Conservation (phyloP, 2,113 vertebrate genomes). For the Vulpes vulpes region DNA sequence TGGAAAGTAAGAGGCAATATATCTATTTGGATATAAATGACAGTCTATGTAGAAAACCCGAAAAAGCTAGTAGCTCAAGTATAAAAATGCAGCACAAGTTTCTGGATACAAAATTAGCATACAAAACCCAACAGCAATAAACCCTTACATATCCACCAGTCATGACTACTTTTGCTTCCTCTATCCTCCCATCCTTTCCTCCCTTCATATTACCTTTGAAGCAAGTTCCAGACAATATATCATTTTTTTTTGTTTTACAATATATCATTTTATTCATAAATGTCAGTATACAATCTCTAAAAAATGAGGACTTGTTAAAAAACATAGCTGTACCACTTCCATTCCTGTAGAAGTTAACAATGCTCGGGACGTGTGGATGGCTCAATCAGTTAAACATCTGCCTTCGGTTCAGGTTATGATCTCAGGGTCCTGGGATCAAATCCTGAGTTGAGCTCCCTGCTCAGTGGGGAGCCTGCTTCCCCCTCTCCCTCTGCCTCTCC, state of each 20-base stretch:
- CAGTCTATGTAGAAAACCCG: neutral
- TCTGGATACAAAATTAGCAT: neutral
- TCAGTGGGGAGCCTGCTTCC: too few relatives aligned
- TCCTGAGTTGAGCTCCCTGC: too few relatives aligned
- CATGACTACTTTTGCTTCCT: neutral
- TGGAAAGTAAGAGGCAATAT: neutral
- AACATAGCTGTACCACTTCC: neutral
- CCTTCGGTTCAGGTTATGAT: too few relatives aligned
- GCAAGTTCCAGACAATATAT: neutral
- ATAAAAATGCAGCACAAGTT: neutral
- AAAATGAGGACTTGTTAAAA: neutral
- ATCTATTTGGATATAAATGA: neutral
- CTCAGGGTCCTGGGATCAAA: too few relatives aligned
- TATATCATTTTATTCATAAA: neutral
- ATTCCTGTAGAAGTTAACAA: neutral
- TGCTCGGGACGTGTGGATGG: neutral
- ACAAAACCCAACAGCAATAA: neutral
- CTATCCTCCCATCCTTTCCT: neutral
- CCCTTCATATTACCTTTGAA: neutral
- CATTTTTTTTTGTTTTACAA: neutral
- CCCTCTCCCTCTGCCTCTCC: too few relatives aligned
- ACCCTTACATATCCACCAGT: neutral
- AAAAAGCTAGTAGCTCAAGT: neutral
- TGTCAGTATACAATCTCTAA: neutral
- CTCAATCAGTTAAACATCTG: too few relatives aligned